These are phyloP conservation scores for Mactra quadrangularis DNA, from an alignment of 1,140 invertebrate species.

Conservation along the genomic window DNA sequence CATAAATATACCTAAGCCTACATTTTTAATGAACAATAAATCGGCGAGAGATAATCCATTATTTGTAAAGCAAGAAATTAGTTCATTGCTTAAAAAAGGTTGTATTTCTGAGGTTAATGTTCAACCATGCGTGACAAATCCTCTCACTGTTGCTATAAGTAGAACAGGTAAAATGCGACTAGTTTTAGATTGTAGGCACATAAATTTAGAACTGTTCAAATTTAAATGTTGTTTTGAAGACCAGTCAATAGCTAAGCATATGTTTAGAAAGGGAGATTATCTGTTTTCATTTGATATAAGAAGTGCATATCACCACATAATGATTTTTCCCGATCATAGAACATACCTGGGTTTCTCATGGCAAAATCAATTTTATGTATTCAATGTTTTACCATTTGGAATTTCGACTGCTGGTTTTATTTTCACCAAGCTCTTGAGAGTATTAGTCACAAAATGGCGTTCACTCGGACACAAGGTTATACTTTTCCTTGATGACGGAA, in stretches of 20 bases:
- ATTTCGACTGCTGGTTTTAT: slow-evolving; percentile 41
- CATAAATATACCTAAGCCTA: not conserved
- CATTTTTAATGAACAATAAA: slow-evolving; percentile 28
- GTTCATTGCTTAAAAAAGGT: slow-evolving; percentile 17
- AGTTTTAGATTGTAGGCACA: slow-evolving; percentile 34
- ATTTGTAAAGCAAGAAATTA: slow-evolving; percentile 27
- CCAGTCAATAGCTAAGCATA: slow-evolving; percentile 24
- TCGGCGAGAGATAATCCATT: slow-evolving; percentile 21
- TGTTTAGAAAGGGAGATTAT: slow-evolving; percentile 27
- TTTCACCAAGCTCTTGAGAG: slow-evolving; percentile 36
- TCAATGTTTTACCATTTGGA: slow-evolving; percentile 25
- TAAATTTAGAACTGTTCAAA: slow-evolving; percentile 38
- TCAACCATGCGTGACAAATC: slow-evolving; percentile 2
- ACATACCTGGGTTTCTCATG: slow-evolving; percentile 31
- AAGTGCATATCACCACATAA: slow-evolving; percentile 44
- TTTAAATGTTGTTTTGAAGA: slow-evolving; percentile 51
- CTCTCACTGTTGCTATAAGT: not conserved
- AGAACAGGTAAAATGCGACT: slow-evolving; percentile 1
- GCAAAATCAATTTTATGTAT: slow-evolving; percentile 6
- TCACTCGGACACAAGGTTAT: slow-evolving; percentile 11
- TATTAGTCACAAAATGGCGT: slow-evolving; percentile 23
- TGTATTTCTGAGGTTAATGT: slow-evolving; percentile 6
- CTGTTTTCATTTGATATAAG: slow-evolving; percentile 41
- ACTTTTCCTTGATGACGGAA: slow-evolving; percentile 44
- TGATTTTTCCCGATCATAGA: slow-evolving; percentile 42